Base-by-base conservation (phyloP, 1,140 invertebrate genomes). In the Diorhabda carinulata region DNA sequence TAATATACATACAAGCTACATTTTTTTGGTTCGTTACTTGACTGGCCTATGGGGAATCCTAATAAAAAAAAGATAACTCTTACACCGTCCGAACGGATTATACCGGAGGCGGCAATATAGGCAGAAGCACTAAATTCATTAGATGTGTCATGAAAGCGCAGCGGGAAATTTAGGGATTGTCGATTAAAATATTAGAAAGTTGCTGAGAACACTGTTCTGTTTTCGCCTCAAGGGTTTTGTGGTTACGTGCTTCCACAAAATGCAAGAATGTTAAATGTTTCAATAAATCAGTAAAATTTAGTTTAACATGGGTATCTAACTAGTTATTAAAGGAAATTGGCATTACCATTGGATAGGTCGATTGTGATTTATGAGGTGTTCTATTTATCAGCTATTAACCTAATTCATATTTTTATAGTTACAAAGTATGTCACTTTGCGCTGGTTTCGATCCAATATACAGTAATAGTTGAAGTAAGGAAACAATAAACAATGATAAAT, bases 161-260 rank as follows among this genome's bases (percentile, higher is more conserved):
- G 47, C 47, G 47, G 47, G 47, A 52, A 25, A 52, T 52, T 52
- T 52, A 6, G 47, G 47, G 6, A 52, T 52, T n/a, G 47, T 52
- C 47, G 47, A 52, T 52, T 52, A 52, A 52, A 52, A 52, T 52
- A 52, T 52, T 52, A 52, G 47, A 52, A 52, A 52, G 47, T 52
- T 52, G 47, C 47, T 52, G 47, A 52, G 47, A 52, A 52, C 47
- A n/a, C 47, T n/a, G n/a, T 52, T 52, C 47, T 52, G 47, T 8
- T 52, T 52, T 52, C n/a, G 2, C 47, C n/a, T 52, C 6, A 52
- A 52, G 47, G 6, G 47, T 52, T 52, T 52, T 52, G 6, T 52
- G 47, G n/a, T 52, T n/a, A 52, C n/a, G 47, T 8, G 6, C 47
- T 6, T 52, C n/a, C 47, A 52, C n/a, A 52, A 52, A 52, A 52